Evolutionary conservation across 2,797 vertebrate species (phyloP), one percentile per base, ranked within the genome.

Genomic region (Cryptoprocta ferox): DNA sequence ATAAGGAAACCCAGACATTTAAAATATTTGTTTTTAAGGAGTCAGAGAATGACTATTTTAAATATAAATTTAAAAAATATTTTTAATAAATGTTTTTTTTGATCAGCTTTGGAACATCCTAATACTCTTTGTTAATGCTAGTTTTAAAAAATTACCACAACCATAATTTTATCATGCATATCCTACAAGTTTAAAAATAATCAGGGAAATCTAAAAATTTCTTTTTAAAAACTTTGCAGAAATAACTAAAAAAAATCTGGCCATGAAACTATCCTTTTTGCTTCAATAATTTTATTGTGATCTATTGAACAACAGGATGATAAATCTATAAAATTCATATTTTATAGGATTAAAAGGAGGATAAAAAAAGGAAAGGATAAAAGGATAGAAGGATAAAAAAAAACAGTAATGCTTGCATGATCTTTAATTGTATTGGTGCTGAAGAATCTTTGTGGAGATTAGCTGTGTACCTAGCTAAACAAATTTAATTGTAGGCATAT

Each of bases 311-410:
- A 89, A 70, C 30, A 82, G 24, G 42, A 78, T 71, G 35, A 96
- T 24, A 87, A 95, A 94, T 92, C 76, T 93, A 65, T 71, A 92
- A 96, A 94, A 92, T 76, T 89, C 35, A 42, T 96, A 84, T 63
- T n/a, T n/a, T n/a, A n/a, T n/a, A n/a, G n/a, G n/a, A n/a, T n/a
- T n/a, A n/a, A n/a, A n/a, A n/a, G n/a, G n/a, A n/a, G n/a, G n/a
- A n/a, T n/a, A n/a, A n/a, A n/a, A n/a, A n/a, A n/a, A n/a, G n/a
- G n/a, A n/a, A n/a, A n/a, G n/a, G n/a, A n/a, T n/a, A n/a, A n/a
- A n/a, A n/a, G n/a, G n/a, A n/a, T n/a, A n/a, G n/a, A n/a, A n/a
- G n/a, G n/a, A n/a, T n/a, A n/a, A 87, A 93, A 97, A 16, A 75
- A 97, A 95, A 65, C 24, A 70, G 10, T 80, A 83, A 80, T 71